Base-by-base conservation (phyloP, 2,888 invertebrate genomes). In the Dimorphilus gyrociliatus region DNA sequence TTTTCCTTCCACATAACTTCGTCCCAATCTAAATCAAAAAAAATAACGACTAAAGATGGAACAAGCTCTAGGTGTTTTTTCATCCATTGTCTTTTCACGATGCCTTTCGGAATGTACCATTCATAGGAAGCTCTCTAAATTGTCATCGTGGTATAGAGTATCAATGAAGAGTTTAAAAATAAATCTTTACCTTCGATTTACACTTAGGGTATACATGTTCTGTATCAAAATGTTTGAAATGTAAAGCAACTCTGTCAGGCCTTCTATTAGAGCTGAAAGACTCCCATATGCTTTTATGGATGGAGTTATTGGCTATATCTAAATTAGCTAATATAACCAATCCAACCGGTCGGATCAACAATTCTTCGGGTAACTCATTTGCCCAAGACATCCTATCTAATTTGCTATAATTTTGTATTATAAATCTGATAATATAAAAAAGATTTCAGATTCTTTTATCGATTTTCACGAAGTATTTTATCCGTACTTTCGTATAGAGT, bases 11-110 rank as follows among this genome's bases (percentile, higher is more conserved):
- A 94, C 40, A 76, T 73, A 0, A 73, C 69, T 63, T 92, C 90
- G 56, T 84, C 82, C 94, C 94, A 97, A 64, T 94, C 92, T 55
- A 94, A 72, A 52, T 97, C 92, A 60, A 82, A 84, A 63, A 94
- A 97, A 38, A 90, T 72, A 2, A 90, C 86, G 16, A 86, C 77
- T 1, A 94, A 78, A 1, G 92, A 78, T 6, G 97, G 94, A 40
- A 94, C 72, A 34, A 79, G 72, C 43, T 78, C 75, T 21, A 86
- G 69, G 54, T 92, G 85, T 62, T 97, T 97, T 29, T 75, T 71
- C 69, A 92, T 78, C 94, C 94, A 97, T 54, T 82, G 81, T 25
- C 78, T 74, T 59, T 92, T 90, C 5, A 94, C 64, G 41, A 94
- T 80, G 8, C 94, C 92, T 60, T 60, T 60, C 2, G 61, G 60